phyloP scores from a whole-genome alignment of 2,113 vertebrate species.

The Dicrurus megarhynchus region DNA sequence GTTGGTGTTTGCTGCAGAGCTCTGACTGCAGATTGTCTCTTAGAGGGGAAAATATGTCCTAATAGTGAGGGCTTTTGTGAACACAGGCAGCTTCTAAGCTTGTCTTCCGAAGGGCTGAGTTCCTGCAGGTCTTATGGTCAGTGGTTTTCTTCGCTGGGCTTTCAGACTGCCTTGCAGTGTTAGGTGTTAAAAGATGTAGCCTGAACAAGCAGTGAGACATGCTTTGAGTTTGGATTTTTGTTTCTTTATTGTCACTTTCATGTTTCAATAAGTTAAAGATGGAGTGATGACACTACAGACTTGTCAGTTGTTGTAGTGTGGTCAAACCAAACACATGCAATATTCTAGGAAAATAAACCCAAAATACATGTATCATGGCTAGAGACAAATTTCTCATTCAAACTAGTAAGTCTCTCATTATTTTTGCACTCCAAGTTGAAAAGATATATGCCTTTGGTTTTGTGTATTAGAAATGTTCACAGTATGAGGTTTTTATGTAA shows the following conservation, averaged over 20 bases:
- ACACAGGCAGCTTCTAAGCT: not conserved
- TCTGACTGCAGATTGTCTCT: not conserved
- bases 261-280: not conserved
- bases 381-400: not conserved
- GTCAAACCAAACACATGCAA: not conserved
- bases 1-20: not conserved
- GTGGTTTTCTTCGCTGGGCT: not conserved
- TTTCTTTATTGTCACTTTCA: not conserved
- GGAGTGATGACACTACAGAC: not conserved
- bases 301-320: not conserved
- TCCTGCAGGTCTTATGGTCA: not conserved
- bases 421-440: not conserved
- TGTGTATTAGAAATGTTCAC: not conserved
- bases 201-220: not conserved
- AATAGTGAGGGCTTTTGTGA: not conserved
- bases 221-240: not conserved
- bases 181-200: not conserved
- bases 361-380: not conserved
- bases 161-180: not conserved
- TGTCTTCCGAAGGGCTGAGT: not conserved
- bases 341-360: not conserved
- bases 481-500: not conserved
- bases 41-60: not conserved
- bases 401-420: not conserved
- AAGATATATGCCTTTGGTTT: not conserved